Evolutionary conservation across 2,888 invertebrate species (phyloP), one percentile per base, ranked within the genome.

Genomic region (Rutpela maculata): DNA sequence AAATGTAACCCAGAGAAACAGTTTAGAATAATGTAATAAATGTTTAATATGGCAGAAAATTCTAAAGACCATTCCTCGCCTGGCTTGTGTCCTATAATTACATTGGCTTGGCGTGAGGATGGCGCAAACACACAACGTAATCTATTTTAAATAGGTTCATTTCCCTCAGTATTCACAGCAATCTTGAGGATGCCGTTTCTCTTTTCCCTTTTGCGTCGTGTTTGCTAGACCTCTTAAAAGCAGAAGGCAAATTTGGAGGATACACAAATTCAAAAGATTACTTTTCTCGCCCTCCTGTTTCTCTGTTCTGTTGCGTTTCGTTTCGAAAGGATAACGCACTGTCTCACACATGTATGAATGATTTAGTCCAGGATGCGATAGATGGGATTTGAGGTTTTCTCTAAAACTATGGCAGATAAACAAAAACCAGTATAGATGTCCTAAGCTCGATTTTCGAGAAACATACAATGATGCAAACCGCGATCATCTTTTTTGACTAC

Each of bases 141-240:
- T 69, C 57, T 57, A 57, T 69, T 57, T 38, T 69, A 59, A 69
- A 69, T 57, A 69, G 69, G 69, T 38, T 57, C 69, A 69, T 69
- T 69, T 69, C 69, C 69, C 69, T 57, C 18, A 57, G 69, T 7
- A 50, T 50, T 50, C 66, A 66, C 66, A 43, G 50, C 56, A 57
- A 57, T 69, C 69, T 57, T 43, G 65, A 11, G 15, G 38, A 57
- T 38, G 17, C 26, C 35, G 59, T 26, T 31, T 57, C 55, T 12
- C 35, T 38, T 31, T 31, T 57, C 31, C 35, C 69, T 35, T 38
- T 26, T 57, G 57, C 35, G 9, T 35, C 18, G 57, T 19, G 57
- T 59, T 17, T 50, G 12, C 9, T 38, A 7, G n/a, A 56, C 43
- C 22, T 11, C 43, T 18, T 18, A 9, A 12, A 43, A 18, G 50